Conservation (phyloP, 2,888 invertebrate genomes). For the Drosophila demipolita region DNA sequence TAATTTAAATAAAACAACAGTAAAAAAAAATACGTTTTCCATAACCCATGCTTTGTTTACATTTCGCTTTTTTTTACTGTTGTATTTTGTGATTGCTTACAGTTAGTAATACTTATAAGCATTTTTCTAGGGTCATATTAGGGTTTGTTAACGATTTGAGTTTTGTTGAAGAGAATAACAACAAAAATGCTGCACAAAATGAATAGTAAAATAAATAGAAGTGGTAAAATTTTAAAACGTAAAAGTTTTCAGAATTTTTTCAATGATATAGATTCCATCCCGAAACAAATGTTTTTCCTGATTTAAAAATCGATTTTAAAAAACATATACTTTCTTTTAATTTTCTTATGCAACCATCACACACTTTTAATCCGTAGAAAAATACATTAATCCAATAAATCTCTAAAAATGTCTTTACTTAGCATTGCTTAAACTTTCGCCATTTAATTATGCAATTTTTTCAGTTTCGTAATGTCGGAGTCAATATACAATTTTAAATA, state of each 20-base stretch:
- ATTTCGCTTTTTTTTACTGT: slow-evolving; percentile 47
- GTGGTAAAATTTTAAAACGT: neutral
- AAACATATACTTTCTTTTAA: neutral
- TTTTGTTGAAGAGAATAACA: slow-evolving; percentile 31
- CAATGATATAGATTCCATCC: neutral
- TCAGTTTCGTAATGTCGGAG: slow-evolving; percentile 7
- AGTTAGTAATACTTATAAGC: slow-evolving; percentile 39
- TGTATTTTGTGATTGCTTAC: slow-evolving; percentile 58
- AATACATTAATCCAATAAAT: neutral
- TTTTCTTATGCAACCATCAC: neutral
- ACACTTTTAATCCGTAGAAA: neutral
- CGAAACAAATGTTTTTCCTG: neutral
- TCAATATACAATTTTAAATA: slow-evolving; percentile 12
- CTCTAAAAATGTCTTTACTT: neutral
- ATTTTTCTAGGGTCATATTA: slow-evolving; percentile 1
- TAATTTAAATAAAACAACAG: slow-evolving; percentile 56
- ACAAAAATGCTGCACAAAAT: slow-evolving; percentile 6
- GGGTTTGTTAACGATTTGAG: slow-evolving; percentile 20
- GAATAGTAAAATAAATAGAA: neutral
- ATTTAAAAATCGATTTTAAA: neutral
- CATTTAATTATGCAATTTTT: slow-evolving; percentile 19
- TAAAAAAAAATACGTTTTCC: slow-evolving; percentile 53
- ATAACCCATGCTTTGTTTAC: slow-evolving; percentile 31
- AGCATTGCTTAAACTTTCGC: slow-evolving; percentile 18
- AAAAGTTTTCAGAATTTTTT: neutral